Evolutionary conservation across 1,140 invertebrate species (phyloP).

Genomic region (Drosophila setifemur): DNA sequence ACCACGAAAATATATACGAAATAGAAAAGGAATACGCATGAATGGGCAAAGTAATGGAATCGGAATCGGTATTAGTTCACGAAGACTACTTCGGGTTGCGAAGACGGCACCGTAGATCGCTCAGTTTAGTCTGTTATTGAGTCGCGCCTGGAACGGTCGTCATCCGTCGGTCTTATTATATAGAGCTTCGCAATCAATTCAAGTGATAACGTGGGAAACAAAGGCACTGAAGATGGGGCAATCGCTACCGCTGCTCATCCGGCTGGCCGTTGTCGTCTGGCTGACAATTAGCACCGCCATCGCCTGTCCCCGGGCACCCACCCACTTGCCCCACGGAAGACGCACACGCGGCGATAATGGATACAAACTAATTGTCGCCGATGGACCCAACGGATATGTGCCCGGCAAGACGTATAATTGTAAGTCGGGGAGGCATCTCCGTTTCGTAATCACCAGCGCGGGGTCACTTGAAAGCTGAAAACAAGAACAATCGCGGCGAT

Average conservation of each 20-base stretch:
- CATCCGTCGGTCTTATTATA: neutral
- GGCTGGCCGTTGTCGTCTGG: conserved; percentile 39
- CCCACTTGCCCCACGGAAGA: conserved; percentile 73
- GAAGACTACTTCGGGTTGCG: conserved; percentile 19
- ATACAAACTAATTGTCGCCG: conserved; percentile 90
- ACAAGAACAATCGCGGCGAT: conserved; percentile 16
- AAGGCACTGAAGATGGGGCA: conserved; percentile 56
- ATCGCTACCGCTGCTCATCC: conserved; percentile 46
- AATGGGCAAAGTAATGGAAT: neutral
- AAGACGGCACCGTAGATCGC: conserved; percentile 23
- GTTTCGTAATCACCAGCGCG: conserved; percentile 52
- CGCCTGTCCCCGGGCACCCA: conserved; percentile 75
- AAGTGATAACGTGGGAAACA: conserved; percentile 44
- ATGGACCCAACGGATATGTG: conserved; percentile 89
- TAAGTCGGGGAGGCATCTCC: conserved; percentile 81
- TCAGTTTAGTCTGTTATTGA: conserved; percentile 46
- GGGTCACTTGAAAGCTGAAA: conserved; percentile 36
- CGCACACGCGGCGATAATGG: conserved; percentile 89
- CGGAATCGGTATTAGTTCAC: neutral
- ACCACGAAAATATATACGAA: conserved; percentile 40
- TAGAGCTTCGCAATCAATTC: conserved; percentile 1
- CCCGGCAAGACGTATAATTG: conserved; percentile 91
- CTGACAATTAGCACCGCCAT: conserved; percentile 62
- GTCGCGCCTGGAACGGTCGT: conserved; percentile 44
- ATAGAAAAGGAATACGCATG: conserved; percentile 15